Evolutionary conservation across 2,888 invertebrate genomes (phyloP).

Genomic region (Xestia ashworthii): DNA sequence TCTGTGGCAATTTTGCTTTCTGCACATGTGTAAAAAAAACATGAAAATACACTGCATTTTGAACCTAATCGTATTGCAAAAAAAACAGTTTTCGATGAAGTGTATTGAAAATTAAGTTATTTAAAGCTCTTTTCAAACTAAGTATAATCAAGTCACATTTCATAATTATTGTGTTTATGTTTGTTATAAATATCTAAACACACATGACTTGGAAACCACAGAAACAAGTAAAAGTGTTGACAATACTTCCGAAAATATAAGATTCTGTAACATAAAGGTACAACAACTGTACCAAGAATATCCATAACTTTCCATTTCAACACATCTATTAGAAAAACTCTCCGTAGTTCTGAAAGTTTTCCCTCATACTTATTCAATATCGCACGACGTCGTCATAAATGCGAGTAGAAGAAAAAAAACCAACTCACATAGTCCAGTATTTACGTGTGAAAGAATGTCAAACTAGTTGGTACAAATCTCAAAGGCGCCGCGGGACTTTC

Average conservation of each 20-base stretch:
- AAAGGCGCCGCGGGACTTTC: constrained; percentile 64
- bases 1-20: too few species aligned
- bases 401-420: constrained; percentile 26
- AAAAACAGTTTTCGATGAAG: background rate
- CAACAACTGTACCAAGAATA: background rate
- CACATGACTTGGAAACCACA: background rate
- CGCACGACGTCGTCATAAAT: constrained; percentile 2
- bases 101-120: background rate
- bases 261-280: background rate
- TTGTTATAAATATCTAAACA: background rate
- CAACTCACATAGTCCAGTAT: constrained; percentile 29
- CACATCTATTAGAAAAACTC: constrained; percentile 1
- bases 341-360: constrained; percentile 9
- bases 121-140: background rate
- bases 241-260: background rate
- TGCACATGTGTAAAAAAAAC: too few species aligned
- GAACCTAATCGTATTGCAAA: too few species aligned
- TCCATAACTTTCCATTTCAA: constrained; percentile 7
- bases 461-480: constrained; percentile 60
- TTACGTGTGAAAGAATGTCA: constrained; percentile 65
- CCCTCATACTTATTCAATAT: constrained; percentile 34
- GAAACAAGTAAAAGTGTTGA: background rate
- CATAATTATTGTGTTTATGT: background rate
- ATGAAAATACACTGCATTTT: too few species aligned
- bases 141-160: too few species aligned